A percentile compares a stretch with the other conserved stretches of the same genome.
These are phyloP conservation scores for Acanthornis magna DNA, from an alignment of 2,797 vertebrate species.

Conservation along the genomic window DNA sequence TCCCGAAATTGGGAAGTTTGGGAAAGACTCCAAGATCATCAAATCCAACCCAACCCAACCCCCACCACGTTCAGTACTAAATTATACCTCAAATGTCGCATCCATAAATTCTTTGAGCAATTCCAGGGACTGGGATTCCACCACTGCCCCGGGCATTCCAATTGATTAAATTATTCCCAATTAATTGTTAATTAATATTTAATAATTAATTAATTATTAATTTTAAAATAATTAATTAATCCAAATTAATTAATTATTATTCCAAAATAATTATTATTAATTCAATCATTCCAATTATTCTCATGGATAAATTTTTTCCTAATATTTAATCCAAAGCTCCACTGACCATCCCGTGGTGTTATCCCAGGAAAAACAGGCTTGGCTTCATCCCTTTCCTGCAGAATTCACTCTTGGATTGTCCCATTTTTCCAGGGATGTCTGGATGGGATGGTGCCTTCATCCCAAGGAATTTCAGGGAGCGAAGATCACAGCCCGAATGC, in stretches of 20 bases:
- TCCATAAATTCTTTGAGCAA: no score
- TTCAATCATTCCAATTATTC: no score
- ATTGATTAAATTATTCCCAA: no score
- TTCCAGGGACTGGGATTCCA: background rate
- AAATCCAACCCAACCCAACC: background rate
- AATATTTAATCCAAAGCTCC: background rate
- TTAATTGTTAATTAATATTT: no score
- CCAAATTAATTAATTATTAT: no score
- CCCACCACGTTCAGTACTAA: no score
- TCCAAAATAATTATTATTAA: no score
- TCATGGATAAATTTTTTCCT: background rate
- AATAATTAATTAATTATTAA: no score
- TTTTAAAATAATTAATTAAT: no score
- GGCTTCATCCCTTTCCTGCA: background rate
- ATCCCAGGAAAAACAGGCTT: background rate
- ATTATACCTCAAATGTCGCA: no score
- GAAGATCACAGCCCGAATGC: background rate
- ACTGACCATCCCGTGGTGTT: background rate
- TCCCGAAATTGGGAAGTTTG: background rate
- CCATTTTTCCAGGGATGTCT: background rate
- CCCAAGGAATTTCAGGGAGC: background rate
- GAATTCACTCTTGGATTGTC: background rate
- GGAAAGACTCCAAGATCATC: background rate
- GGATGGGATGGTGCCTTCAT: background rate
- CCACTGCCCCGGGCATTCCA: no score